Evolutionary conservation across 2,888 invertebrate species (phyloP), one percentile per base, ranked within the genome.

Genomic region (Cephus pygmeus): DNA sequence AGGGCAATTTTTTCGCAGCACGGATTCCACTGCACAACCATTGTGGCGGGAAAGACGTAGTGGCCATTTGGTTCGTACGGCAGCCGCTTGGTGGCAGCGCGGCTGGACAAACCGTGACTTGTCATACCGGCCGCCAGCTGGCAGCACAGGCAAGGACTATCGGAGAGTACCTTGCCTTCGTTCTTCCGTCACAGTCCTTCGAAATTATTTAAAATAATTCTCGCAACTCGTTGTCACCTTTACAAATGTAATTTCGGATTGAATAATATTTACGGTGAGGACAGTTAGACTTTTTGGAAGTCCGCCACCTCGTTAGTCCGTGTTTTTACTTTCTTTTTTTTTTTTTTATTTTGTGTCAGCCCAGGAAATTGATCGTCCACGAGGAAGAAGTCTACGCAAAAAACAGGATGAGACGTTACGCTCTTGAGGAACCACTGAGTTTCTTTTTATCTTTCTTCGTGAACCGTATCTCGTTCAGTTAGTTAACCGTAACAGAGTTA

Each of bases 61-160:
- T 79, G 68, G 71, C 69, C 76, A 33, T 73, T 34, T 80, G 82
- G 87, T 87, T 85, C 82, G 76, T 35, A 31, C 68, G 69, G 30
- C 79, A 36, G 74, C 84, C 87, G 84, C 12, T 11, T 73, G 73
- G 86, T 77, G 88, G 88, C 87, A 88, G 83, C 80, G 73, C 79
- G 69, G 77, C 79, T 30, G 71, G 79, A 73, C 69, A 71, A 73
- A 78, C 80, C 69, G 78, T 56, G 56, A 9, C 56, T 85, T 86
- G 77, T 73, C 75, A 75, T 77, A 71, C 69, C 69, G 73, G 76
- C 86, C 90, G 85, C 81, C 80, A 91, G 91, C 85, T 89, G 88
- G 90, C 91, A 91, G 91, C 91, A 91, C 90, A 83, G 84, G 88
- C 87, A 90, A 87, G 91, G 90, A 86, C 77, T 71, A 71, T 77